Percentiles rank a stretch among this genome's conserved stretches.
These are phyloP conservation scores for Seriola rivoliana DNA, from an alignment of 2,113 vertebrate species.

Conservation along the genomic window DNA sequence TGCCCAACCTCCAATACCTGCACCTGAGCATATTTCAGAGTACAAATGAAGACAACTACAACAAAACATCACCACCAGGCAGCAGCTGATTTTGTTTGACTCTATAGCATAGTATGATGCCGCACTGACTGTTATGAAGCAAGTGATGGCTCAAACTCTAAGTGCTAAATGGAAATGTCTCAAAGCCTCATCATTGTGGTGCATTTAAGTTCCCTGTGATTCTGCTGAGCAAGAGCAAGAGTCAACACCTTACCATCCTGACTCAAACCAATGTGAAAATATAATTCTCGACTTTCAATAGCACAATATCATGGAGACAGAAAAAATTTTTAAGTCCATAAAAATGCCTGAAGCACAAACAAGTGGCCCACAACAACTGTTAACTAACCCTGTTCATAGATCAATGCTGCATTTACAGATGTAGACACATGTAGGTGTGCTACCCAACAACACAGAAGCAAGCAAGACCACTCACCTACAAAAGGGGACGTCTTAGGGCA, in stretches of 20 bases:
- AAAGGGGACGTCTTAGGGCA: slow-evolving; percentile 85
- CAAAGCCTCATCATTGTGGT: not conserved
- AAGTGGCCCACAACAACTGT: too few species aligned
- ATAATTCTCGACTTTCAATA: too few species aligned
- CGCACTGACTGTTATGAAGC: too few species aligned
- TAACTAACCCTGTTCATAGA: not conserved
- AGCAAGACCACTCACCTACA: slow-evolving; percentile 76
- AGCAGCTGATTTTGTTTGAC: not conserved
- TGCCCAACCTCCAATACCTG: not conserved
- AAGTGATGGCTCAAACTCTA: not conserved
- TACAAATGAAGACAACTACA: not conserved
- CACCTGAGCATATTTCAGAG: not conserved
- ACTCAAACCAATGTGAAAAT: too few species aligned
- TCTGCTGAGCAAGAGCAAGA: not conserved
- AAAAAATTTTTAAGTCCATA: not conserved
- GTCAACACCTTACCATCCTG: not conserved
- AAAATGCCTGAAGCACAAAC: not conserved
- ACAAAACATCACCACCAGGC: not conserved
- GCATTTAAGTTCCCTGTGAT: not conserved
- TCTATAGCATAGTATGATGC: too few species aligned
- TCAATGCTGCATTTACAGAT: not conserved
- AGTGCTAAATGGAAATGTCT: not conserved
- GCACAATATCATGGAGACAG: too few species aligned
- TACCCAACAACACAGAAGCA: not conserved
- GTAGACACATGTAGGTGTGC: not conserved